Evolutionary conservation across 2,113 vertebrate genomes (phyloP).

Genomic region (Mesembrinibis cayennensis): DNA sequence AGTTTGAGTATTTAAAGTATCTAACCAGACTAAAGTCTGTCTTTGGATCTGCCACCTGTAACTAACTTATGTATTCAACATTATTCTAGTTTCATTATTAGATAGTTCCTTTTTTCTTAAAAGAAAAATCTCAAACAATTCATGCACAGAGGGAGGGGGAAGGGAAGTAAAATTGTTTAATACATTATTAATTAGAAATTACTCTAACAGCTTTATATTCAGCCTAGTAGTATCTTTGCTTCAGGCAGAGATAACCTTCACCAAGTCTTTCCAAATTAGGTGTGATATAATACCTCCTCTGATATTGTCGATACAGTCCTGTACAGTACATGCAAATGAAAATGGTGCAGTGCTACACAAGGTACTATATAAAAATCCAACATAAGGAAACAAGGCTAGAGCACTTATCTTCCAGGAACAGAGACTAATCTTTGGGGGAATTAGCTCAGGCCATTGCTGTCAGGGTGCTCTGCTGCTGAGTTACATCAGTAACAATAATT

Average conservation of each 20-base stretch:
- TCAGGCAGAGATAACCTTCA: conserved; percentile 11
- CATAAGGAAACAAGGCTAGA: conserved; percentile 4
- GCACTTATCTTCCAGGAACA: conserved; percentile 34
- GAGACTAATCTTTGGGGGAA: conserved; percentile 24
- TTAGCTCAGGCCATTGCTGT: conserved; percentile 3
- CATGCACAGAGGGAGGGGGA: neutral
- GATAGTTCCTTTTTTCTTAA: neutral
- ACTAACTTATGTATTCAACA: neutral
- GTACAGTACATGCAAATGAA: neutral
- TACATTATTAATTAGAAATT: neutral
- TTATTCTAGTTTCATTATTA: neutral
- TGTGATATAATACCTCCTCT: neutral
- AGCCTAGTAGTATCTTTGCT: neutral
- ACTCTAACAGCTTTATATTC: neutral
- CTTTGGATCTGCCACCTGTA: neutral
- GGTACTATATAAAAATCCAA: neutral
- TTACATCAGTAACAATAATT: conserved; percentile 1
- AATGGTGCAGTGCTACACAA: neutral
- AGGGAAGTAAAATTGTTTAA: neutral
- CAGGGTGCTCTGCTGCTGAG: neutral
- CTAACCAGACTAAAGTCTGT: neutral
- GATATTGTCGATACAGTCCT: neutral
- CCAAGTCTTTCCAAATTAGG: neutral
- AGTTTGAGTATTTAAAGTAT: neutral
- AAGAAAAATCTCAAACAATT: neutral